phyloP scores from a whole-genome alignment of 2,888 invertebrate genomes.

The Oscheius myriophilus region DNA sequence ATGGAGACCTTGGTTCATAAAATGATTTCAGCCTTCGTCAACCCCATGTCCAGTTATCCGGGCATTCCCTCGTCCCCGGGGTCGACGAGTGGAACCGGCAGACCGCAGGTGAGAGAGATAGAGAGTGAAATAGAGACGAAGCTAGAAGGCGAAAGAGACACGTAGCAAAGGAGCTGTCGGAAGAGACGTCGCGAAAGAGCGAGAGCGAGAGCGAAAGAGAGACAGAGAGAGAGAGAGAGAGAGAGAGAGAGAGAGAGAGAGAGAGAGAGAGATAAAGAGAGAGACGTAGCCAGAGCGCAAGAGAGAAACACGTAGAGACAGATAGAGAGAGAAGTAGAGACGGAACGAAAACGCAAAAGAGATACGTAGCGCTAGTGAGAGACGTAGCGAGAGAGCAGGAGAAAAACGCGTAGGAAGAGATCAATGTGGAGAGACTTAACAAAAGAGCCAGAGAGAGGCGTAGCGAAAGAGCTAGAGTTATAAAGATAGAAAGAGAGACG shows the following conservation, averaged over 20 bases:
- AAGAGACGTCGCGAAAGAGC: background rate
- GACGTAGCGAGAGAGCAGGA: too few relatives aligned
- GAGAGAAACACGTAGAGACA: background rate
- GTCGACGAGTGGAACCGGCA: conserved; percentile 23
- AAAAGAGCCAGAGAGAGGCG: too few relatives aligned
- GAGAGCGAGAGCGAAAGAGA: too few relatives aligned
- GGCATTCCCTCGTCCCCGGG: conserved; percentile 38
- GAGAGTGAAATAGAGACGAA: background rate
- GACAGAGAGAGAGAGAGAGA: too few relatives aligned
- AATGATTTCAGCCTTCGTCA: conserved; percentile 43
- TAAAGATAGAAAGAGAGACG: too few relatives aligned
- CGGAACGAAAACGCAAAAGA: too few relatives aligned
- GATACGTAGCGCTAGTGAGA: too few relatives aligned
- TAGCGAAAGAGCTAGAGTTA: too few relatives aligned
- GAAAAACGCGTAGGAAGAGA: background rate
- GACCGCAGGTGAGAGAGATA: conserved; percentile 6
- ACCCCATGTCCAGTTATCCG: conserved; percentile 45
- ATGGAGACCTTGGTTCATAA: background rate
- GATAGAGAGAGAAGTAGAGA: background rate
- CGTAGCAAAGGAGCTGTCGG: background rate
- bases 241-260: too few relatives aligned
- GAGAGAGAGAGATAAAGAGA: background rate
- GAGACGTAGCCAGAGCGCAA: too few relatives aligned
- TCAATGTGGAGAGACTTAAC: background rate
- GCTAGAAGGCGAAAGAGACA: too few relatives aligned